These are phyloP conservation scores for Apeltes quadracus DNA, from an alignment of 2,113 vertebrate genomes.

Conservation along the genomic window DNA sequence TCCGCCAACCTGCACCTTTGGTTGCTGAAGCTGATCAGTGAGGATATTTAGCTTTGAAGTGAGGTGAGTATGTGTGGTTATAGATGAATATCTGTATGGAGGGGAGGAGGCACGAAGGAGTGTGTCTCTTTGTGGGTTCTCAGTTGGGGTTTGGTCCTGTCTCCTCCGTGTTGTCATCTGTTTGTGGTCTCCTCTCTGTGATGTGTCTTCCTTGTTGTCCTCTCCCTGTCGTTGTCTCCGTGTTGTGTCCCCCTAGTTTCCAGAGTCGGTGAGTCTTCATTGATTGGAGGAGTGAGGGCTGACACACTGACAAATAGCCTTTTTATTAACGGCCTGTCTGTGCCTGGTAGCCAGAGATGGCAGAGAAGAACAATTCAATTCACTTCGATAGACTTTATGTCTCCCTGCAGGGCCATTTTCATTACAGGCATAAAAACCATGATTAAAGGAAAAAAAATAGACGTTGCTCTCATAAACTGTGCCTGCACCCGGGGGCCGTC, in stretches of 20 bases:
- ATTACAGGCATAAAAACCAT: constrained; percentile 69
- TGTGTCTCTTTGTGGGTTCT: too few species aligned
- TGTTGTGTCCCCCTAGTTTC: constrained; percentile 33
- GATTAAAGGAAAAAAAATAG: constrained; percentile 66
- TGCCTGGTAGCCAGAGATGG: constrained; percentile 67
- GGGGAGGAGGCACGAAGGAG: too few species aligned
- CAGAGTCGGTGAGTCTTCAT: constrained; percentile 55
- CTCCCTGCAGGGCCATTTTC: constrained; percentile 64
- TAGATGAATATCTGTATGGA: not conserved
- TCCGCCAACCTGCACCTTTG: not conserved
- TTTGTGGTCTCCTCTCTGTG: not conserved
- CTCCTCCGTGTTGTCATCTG: too few species aligned
- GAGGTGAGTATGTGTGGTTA: not conserved
- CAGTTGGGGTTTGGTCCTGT: too few species aligned
- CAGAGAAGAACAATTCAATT: constrained; percentile 69
- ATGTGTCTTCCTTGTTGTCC: not conserved
- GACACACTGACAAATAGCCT: constrained; percentile 75
- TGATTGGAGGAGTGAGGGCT: constrained; percentile 62
- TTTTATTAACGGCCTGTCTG: constrained; percentile 72
- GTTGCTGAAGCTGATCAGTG: not conserved
- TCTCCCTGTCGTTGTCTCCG: not conserved
- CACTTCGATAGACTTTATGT: constrained; percentile 61
- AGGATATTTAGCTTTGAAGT: not conserved
- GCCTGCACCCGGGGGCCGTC: not conserved
- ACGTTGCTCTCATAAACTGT: constrained; percentile 39